Percentiles rank a stretch among this genome's conserved stretches.
phyloP scores from a whole-genome alignment of 2,888 invertebrate genomes.

The Chrysodeixis includens region DNA sequence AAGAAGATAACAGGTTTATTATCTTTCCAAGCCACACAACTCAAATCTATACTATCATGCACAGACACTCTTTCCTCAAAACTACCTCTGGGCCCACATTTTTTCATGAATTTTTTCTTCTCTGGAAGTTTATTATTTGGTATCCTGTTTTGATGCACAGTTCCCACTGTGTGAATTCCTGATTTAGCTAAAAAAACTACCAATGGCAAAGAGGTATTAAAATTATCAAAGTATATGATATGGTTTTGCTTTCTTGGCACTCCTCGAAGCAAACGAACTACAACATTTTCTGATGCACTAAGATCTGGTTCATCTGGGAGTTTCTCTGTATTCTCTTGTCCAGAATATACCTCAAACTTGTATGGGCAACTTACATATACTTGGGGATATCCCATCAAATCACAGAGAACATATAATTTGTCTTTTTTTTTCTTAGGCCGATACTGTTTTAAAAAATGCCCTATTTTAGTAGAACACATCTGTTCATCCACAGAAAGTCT shows the following conservation, averaged over 20 bases:
- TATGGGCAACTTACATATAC: too few species aligned
- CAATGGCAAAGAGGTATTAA: constrained; percentile 63
- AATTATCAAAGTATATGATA: constrained; percentile 64
- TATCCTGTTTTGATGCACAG: constrained; percentile 65
- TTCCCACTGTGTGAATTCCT: constrained; percentile 63
- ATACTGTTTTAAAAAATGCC: constrained; percentile 52
- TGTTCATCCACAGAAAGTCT: constrained; percentile 61
- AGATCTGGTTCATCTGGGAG: constrained; percentile 38
- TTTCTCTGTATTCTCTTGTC: constrained; percentile 64
- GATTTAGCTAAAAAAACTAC: constrained; percentile 60
- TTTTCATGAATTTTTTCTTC: constrained; percentile 66
- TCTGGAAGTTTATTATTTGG: constrained; percentile 64
- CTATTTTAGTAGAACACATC: constrained; percentile 52
- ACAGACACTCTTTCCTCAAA: constrained; percentile 66
- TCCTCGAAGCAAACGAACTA: constrained; percentile 42
- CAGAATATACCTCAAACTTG: constrained; percentile 55
- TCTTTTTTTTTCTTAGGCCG: constrained; percentile 56
- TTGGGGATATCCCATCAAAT: constrained; percentile 49
- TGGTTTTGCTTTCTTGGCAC: constrained; percentile 47
- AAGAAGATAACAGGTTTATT: constrained; percentile 27
- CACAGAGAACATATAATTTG: constrained; percentile 52
- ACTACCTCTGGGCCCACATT: constrained; percentile 66
- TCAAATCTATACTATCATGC: constrained; percentile 44
- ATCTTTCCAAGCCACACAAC: constrained; percentile 28
- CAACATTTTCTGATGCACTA: constrained; percentile 38